Conservation (phyloP, 2,113 vertebrate genomes). For the Neodontobutis hainanensis region DNA sequence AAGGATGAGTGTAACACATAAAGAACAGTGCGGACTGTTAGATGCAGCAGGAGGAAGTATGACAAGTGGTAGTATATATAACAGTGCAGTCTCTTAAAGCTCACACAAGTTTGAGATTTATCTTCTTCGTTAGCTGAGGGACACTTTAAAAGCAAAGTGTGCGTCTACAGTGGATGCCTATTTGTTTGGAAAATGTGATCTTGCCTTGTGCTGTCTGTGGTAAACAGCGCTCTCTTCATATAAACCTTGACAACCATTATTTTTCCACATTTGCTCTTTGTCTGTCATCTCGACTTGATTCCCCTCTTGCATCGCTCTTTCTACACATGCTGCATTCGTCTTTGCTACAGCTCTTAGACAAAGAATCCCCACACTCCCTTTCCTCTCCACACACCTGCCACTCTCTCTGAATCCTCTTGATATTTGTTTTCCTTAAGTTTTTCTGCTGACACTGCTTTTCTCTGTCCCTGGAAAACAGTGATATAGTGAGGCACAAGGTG, state of each 20-base stretch:
- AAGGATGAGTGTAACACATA: constrained; percentile 37
- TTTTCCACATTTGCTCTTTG: constrained; percentile 27
- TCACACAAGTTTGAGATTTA: constrained; percentile 24
- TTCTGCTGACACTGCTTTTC: constrained; percentile 44
- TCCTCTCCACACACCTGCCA: constrained; percentile 43
- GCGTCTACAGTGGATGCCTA: constrained; percentile 2
- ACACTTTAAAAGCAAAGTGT: constrained; percentile 37
- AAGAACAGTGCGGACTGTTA: constrained; percentile 28
- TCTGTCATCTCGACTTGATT: constrained; percentile 27
- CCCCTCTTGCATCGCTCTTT: constrained; percentile 35
- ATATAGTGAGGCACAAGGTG: constrained; percentile 19
- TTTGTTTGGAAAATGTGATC: constrained; percentile 59
- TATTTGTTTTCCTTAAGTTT: constrained; percentile 50
- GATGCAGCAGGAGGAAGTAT: constrained; percentile 15
- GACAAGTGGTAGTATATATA: constrained; percentile 12
- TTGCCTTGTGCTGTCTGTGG: constrained; percentile 31
- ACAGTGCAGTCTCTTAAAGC: constrained; percentile 9
- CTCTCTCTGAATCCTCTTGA: constrained; percentile 48
- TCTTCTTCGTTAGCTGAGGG: constrained; percentile 38
- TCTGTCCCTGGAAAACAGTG: constrained; percentile 21
- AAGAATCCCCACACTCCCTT: constrained; percentile 35
- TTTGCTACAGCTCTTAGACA: constrained; percentile 44
- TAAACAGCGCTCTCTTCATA: constrained; percentile 52
- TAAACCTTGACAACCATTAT: constrained; percentile 64
- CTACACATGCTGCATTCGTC: constrained; percentile 58